These are phyloP conservation scores for Antigone vipio DNA, from an alignment of 2,113 vertebrate genomes.

Conservation along the genomic window DNA sequence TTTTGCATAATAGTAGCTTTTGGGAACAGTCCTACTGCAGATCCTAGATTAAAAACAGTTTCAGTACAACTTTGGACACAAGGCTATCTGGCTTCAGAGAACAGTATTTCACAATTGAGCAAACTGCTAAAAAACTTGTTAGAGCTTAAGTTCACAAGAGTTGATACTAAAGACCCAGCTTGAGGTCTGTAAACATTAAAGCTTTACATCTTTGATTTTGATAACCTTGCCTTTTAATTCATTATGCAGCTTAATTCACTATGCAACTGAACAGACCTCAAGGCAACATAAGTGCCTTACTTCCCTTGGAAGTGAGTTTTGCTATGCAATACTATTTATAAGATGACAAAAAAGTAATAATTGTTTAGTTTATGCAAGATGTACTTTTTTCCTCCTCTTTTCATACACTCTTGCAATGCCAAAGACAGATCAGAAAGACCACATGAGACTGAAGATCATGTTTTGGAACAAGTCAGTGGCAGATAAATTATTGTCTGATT, in stretches of 20 bases:
- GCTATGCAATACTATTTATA: not conserved
- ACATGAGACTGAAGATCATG: not conserved
- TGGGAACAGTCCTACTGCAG: not conserved
- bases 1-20: not conserved
- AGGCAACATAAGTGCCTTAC: not conserved
- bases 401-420: not conserved
- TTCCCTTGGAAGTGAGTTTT: not conserved
- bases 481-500: not conserved
- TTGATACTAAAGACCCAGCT: not conserved
- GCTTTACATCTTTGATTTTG: not conserved
- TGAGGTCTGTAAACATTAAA: not conserved
- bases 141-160: not conserved
- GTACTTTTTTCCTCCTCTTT: not conserved
- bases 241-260: not conserved
- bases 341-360: not conserved
- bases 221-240: not conserved
- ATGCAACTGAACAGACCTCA: not conserved
- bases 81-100: not conserved
- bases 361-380: not conserved
- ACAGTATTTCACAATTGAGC: not conserved
- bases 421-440: not conserved
- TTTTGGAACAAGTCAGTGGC: not conserved
- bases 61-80: not conserved
- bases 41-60: not conserved
- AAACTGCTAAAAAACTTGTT: not conserved